These are phyloP conservation scores for Tympanuchus pallidicinctus DNA, from an alignment of 2,113 vertebrate genomes.

Conservation along the genomic window DNA sequence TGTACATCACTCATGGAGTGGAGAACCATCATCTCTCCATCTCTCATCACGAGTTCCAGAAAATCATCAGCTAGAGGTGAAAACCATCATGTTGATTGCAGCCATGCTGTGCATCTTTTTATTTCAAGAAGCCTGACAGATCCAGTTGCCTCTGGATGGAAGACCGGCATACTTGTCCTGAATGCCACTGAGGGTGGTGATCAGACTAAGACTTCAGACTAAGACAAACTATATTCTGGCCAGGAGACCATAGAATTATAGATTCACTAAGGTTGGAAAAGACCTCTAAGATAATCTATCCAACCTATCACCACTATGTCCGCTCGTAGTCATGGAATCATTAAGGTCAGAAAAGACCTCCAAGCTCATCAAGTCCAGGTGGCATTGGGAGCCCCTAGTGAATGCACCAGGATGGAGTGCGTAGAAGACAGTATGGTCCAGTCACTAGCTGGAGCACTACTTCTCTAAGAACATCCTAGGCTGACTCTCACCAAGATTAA, in stretches of 20 bases:
- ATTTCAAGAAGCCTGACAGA: background rate
- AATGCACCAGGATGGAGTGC: too few species aligned
- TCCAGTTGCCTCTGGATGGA: background rate
- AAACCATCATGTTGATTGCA: fast-evolving
- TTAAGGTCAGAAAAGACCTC: too few species aligned
- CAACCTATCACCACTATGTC: too few species aligned
- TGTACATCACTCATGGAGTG: background rate
- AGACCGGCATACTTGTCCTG: background rate
- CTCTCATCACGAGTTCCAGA: background rate
- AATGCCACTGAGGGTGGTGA: background rate
- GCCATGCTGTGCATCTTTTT: background rate
- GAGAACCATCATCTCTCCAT: too few species aligned
- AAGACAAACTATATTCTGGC: background rate
- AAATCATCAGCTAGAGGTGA: background rate
- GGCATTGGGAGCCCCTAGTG: too few species aligned
- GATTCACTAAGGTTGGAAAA: too few species aligned
- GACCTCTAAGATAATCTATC: too few species aligned
- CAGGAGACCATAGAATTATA: background rate
- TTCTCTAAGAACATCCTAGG: background rate
- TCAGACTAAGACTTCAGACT: background rate
- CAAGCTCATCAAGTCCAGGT: too few species aligned
- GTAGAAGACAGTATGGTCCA: too few species aligned
- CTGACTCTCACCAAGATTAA: background rate
- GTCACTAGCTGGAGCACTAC: background rate
- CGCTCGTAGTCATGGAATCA: too few species aligned